phyloP scores from a whole-genome alignment of 2,888 invertebrate genomes.

The Melipona beecheii region DNA sequence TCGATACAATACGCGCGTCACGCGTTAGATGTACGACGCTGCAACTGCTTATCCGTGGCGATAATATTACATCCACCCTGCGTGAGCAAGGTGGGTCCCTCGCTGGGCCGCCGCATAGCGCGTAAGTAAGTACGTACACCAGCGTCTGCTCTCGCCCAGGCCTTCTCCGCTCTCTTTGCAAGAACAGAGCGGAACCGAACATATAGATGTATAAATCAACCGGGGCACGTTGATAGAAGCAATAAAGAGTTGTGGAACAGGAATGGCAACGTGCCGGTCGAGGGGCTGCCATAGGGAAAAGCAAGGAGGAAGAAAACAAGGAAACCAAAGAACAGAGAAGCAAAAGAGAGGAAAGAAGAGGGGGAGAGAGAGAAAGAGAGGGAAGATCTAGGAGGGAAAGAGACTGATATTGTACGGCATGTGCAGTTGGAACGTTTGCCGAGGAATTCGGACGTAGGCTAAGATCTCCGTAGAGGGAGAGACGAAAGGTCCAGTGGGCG shows the following conservation, averaged over 20 bases:
- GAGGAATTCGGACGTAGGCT: conserved; percentile 73
- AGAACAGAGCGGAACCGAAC: conserved; percentile 68
- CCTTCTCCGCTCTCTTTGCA: conserved; percentile 38
- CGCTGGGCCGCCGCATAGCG: conserved; percentile 36
- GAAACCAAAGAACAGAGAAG: conserved; percentile 28
- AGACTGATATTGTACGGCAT: conserved; percentile 72
- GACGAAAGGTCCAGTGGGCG: conserved; percentile 69
- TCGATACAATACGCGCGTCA: conserved; percentile 48
- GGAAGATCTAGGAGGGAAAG: conserved; percentile 45
- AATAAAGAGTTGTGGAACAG: conserved; percentile 77
- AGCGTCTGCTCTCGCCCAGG: background rate
- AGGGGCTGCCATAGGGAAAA: conserved; percentile 35
- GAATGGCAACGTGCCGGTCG: conserved; percentile 60
- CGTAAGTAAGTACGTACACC: conserved; percentile 29
- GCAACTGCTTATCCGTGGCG: conserved; percentile 61
- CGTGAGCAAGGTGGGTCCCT: conserved; percentile 49
- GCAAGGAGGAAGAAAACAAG: conserved; percentile 45
- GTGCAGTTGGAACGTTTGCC: conserved; percentile 69
- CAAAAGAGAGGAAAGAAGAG: conserved; percentile 34
- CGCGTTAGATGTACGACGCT: conserved; percentile 43
- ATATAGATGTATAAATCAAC: conserved; percentile 79
- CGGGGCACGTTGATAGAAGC: conserved; percentile 80
- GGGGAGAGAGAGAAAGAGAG: conserved; percentile 6
- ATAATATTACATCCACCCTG: conserved; percentile 66
- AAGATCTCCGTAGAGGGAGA: conserved; percentile 62